phyloP scores from a whole-genome alignment of 2,797 vertebrate species.

The Halcyon chelicuti region DNA sequence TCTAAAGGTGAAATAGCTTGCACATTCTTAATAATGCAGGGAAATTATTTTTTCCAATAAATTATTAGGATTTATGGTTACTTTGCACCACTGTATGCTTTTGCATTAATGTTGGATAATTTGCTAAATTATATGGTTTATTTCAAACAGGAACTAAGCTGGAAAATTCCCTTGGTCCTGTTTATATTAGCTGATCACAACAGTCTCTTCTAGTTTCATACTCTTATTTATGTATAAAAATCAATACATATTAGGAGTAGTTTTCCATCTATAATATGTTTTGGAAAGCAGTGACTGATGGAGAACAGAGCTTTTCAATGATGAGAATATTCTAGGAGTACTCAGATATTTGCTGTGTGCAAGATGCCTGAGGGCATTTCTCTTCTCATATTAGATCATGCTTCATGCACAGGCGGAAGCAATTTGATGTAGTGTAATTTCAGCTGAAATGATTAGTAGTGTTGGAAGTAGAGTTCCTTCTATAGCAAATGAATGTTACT shows the following conservation, averaged over 20 bases:
- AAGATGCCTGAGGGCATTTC: background rate
- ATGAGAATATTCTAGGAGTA: background rate
- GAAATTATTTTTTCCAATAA: background rate
- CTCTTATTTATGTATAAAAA: background rate
- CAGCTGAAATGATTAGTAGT: background rate
- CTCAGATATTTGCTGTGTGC: background rate
- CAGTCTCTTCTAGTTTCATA: background rate
- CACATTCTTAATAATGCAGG: background rate
- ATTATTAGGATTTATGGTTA: fast-evolving
- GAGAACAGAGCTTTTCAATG: background rate
- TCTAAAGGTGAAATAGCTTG: background rate
- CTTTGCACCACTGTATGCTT: background rate
- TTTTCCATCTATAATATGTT: background rate
- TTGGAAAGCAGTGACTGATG: background rate
- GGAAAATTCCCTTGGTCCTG: background rate
- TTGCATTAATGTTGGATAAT: background rate
- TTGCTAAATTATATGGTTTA: background rate
- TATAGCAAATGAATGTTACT: background rate
- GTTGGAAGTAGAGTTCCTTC: background rate
- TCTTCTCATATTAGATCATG: background rate
- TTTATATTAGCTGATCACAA: background rate
- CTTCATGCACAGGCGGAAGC: background rate
- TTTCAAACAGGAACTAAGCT: background rate
- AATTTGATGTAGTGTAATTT: slow-evolving; percentile 3
- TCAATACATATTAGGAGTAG: background rate